A percentile compares a stretch with the other conserved stretches of the same genome.
phyloP scores from a whole-genome alignment of 35 echinoderm and acorn worm genomes.

The Heliocidaris erythrogramma region DNA sequence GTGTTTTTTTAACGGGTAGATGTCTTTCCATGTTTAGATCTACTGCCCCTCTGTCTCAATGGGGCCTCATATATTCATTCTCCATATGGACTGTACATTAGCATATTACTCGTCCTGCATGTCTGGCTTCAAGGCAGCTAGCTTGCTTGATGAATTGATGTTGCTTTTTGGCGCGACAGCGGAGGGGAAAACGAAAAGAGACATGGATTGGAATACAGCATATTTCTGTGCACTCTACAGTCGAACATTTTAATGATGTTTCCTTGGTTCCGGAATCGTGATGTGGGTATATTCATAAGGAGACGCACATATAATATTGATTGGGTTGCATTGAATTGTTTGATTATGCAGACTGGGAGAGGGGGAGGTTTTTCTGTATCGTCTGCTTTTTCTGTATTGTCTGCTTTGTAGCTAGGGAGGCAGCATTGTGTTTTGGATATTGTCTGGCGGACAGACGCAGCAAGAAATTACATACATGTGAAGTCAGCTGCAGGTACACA shows the following conservation, averaged over 20 bases:
- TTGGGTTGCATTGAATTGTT: no score
- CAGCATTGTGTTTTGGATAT: neutral
- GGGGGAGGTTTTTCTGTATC: no score
- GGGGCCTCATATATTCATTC: neutral
- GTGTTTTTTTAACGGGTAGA: neutral
- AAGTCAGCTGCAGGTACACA: neutral
- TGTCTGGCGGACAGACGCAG: neutral
- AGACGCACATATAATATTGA: no score
- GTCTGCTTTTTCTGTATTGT: neutral
- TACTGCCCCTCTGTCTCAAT: neutral
- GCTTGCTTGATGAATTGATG: neutral
- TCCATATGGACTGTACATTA: conserved; percentile 13
- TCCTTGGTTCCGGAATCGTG: neutral
- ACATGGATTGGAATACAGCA: neutral
- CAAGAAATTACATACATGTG: neutral
- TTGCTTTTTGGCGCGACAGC: neutral
- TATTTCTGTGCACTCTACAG: neutral
- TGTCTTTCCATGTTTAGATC: neutral
- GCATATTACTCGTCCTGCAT: neutral
- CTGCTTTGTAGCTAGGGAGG: neutral
- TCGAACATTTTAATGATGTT: neutral
- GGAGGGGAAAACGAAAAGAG: neutral
- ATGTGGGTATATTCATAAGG: neutral
- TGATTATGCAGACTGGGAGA: neutral
- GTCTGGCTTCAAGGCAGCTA: neutral